These are phyloP conservation scores for Aphelinus atriplicis DNA, from an alignment of 1,140 invertebrate genomes.

Conservation along the genomic window DNA sequence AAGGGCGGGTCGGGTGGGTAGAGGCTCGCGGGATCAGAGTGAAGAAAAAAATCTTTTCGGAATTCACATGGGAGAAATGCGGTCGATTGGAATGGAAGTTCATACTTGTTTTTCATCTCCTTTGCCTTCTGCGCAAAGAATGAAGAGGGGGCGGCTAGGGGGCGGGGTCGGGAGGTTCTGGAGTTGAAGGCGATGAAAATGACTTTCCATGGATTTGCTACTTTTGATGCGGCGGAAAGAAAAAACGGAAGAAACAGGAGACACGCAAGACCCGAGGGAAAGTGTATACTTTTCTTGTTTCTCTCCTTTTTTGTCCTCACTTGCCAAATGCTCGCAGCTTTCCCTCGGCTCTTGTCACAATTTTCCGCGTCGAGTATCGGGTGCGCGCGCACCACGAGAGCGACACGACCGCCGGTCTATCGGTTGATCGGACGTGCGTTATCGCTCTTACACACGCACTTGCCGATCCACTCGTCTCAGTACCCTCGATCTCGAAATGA, in stretches of 20 bases:
- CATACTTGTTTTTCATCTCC: constrained; percentile 1
- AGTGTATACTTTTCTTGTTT: not conserved
- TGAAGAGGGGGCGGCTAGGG: not conserved
- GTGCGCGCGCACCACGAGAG: too few relatives aligned
- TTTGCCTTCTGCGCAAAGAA: too few relatives aligned
- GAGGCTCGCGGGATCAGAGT: not conserved
- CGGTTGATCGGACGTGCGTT: too few relatives aligned
- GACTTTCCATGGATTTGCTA: too few relatives aligned
- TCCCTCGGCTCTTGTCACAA: too few relatives aligned
- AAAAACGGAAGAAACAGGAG: not conserved
- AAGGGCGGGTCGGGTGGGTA: constrained; percentile 23
- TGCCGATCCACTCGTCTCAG: too few relatives aligned
- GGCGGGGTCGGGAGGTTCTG: not conserved
- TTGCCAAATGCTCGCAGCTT: too few relatives aligned
- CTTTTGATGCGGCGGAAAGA: not conserved
- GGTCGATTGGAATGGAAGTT: constrained; percentile 37
- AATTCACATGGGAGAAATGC: constrained; percentile 38
- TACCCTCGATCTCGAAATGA: too few relatives aligned
- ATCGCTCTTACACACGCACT: too few relatives aligned
- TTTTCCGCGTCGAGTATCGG: too few relatives aligned
- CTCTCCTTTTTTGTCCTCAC: not conserved
- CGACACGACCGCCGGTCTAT: too few relatives aligned
- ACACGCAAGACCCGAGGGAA: constrained; percentile 9
- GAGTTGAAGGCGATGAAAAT: too few relatives aligned
- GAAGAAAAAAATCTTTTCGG: constrained; percentile 20